phyloP scores from a whole-genome alignment of 2,888 invertebrate species.

The Xanthorhoe spadicearia region DNA sequence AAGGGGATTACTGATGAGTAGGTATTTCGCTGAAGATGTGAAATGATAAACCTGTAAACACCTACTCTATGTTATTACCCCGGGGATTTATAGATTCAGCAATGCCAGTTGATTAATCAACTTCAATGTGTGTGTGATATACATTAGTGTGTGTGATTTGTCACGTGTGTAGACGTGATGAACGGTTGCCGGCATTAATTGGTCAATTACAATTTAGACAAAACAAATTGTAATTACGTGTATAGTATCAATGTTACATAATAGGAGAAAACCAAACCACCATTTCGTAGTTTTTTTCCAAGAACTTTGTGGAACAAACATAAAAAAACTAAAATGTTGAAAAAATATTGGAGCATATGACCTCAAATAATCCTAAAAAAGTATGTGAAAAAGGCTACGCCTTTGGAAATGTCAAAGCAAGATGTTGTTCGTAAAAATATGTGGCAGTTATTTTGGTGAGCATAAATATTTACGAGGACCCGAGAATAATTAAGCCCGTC shows the following conservation, averaged over 20 bases:
- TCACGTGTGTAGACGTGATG: not conserved
- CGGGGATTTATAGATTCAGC: slow-evolving; percentile 4
- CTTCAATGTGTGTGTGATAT: not conserved
- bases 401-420: not conserved
- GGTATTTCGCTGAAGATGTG: slow-evolving; percentile 19
- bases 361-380: too few relatives aligned
- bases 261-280: too few relatives aligned
- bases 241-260: not conserved
- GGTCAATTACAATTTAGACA: not conserved
- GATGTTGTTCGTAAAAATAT: slow-evolving; percentile 1
- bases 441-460: slow-evolving; percentile 11
- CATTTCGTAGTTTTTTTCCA: too few relatives aligned
- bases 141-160: not conserved
- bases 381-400: too few relatives aligned
- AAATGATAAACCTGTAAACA: slow-evolving; percentile 13
- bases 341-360: too few relatives aligned
- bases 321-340: too few relatives aligned
- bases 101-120: not conserved
- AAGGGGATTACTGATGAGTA: slow-evolving; percentile 19
- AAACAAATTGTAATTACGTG: not conserved
- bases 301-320: too few relatives aligned
- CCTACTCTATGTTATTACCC: not conserved
- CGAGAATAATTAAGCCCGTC: slow-evolving; percentile 22
- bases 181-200: not conserved
- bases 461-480: slow-evolving; percentile 29